These are phyloP conservation scores for Epinephelus malabaricus DNA, from an alignment of 2,797 vertebrate genomes.

Conservation along the genomic window DNA sequence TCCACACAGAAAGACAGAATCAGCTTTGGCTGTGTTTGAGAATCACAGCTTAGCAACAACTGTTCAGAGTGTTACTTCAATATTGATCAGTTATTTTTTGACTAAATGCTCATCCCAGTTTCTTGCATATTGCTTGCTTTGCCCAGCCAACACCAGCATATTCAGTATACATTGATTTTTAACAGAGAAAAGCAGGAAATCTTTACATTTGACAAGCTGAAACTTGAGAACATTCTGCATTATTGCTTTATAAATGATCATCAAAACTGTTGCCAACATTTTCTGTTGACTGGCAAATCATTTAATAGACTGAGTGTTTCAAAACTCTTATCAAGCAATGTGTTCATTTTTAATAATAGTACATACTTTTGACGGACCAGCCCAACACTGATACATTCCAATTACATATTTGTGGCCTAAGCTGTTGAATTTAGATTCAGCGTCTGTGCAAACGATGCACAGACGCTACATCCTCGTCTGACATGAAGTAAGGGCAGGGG, in stretches of 20 bases:
- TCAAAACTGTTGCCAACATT: neutral
- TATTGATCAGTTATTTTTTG: neutral
- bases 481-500: neutral
- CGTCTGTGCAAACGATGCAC: neutral
- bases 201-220: neutral
- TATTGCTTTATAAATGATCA: neutral
- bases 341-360: no score
- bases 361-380: conserved; percentile 1
- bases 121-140: neutral
- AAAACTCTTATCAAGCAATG: neutral
- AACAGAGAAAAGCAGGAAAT: neutral
- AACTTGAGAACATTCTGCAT: neutral
- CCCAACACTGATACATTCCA: conserved; percentile 15
- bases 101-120: neutral
- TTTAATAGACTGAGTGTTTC: neutral
- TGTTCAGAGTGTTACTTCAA: neutral
- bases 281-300: neutral
- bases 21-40: neutral
- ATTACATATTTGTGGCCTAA: conserved; percentile 24
- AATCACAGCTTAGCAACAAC: neutral
- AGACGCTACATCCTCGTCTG: neutral
- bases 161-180: neutral
- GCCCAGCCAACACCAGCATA: no score
- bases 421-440: conserved; percentile 14
- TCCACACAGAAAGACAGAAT: neutral